phyloP scores from a whole-genome alignment of 2,113 vertebrate species.

The Xiphophorus maculatus region DNA sequence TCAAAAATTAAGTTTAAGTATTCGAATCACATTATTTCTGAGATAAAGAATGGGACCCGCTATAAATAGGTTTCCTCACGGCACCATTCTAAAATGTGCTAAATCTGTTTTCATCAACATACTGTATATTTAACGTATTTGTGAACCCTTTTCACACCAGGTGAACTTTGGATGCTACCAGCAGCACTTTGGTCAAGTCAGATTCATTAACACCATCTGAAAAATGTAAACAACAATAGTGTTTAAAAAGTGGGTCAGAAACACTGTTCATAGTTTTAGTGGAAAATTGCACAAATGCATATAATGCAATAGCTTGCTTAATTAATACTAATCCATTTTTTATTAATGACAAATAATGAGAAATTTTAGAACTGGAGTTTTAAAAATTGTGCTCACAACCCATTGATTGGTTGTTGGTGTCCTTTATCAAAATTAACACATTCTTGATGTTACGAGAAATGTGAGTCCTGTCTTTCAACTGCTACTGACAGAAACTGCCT shows the following conservation, averaged over 20 bases:
- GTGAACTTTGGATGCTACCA: neutral
- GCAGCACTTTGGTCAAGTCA: neutral
- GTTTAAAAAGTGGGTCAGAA: neutral
- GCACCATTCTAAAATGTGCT: neutral
- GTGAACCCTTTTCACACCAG: neutral
- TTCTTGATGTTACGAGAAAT: neutral
- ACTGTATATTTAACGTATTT: neutral
- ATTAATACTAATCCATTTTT: no score
- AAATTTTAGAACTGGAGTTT: neutral
- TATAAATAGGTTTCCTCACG: neutral
- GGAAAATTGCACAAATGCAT: no score
- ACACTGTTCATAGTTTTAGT: neutral
- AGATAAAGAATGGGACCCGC: neutral
- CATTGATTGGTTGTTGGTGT: no score
- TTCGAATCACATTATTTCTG: neutral
- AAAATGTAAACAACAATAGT: neutral
- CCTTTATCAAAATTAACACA: neutral
- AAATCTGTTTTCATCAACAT: neutral
- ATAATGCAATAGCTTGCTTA: no score
- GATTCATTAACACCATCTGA: neutral
- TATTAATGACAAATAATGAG: neutral
- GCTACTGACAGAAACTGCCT: conserved; percentile 73
- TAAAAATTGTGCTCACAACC: neutral
- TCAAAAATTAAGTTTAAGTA: no score
- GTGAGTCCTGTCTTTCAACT: conserved; percentile 65